Evolutionary conservation across 2,797 vertebrate species (phyloP), one percentile per base, ranked within the genome.

Genomic region (Melanotaenia boesemani): DNA sequence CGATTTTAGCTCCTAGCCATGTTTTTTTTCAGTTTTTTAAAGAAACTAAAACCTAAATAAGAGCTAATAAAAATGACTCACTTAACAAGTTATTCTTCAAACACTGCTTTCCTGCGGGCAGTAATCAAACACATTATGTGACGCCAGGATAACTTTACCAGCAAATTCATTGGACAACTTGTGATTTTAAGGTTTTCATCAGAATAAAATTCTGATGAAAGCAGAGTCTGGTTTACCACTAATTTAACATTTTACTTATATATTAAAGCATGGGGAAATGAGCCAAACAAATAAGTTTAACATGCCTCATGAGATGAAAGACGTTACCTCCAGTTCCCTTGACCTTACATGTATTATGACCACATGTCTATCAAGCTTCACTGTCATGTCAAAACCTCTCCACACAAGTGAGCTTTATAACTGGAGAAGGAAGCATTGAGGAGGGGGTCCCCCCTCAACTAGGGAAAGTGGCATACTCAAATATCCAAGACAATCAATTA

Each of bases 401-500:
- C 72, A 79, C 72, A 86, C 4, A 39, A 72, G 64, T 74, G 67
- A 81, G 80, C 83, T 63, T 59, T 71, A 84, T 63, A 82, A 83
- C 83, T 75, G 65, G 73, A 86, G 77, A 77, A 72, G 78, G 81
- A 89, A 76, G 76, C 86, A 86, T 87, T 91, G 48, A 50, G 48
- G n/a, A 77, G 81, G 72, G 79, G 87, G 86, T 86, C 86, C 83
- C 83, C 64, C 91, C 48, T 50, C 92, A 95, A 93, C 79, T 82
- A 93, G 91, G 89, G 95, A 95, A 96, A 96, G 92, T 94, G 91
- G 82, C 88, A 92, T 95, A 89, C 91, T 96, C 92, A 88, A 90
- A 94, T 95, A 95, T 95, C 94, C 93, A 94, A 96, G 95, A 93
- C 90, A 95, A 95, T 95, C 95, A 95, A 97, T 97, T 96, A 96